These are phyloP conservation scores for Drosophila arawakana DNA, from an alignment of 1,140 invertebrate species.

Conservation along the genomic window DNA sequence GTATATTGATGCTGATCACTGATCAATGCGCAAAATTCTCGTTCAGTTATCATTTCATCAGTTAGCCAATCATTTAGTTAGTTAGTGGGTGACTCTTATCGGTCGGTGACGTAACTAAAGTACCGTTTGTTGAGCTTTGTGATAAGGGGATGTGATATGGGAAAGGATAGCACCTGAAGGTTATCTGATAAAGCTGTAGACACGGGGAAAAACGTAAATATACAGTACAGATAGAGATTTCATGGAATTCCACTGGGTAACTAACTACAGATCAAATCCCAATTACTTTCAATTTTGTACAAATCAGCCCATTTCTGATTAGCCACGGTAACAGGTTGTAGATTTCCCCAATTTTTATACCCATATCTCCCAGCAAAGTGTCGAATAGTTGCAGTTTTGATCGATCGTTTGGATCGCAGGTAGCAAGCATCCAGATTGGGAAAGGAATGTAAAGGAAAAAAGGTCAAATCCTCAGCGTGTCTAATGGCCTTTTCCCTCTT, in stretches of 20 bases:
- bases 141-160: conserved; percentile 23
- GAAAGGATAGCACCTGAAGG: conserved; percentile 24
- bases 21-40: conserved; percentile 20
- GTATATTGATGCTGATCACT: conserved; percentile 16
- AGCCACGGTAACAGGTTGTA: conserved; percentile 58
- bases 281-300: too few species aligned
- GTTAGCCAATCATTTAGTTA: not conserved
- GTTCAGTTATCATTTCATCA: conserved; percentile 15
- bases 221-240: not conserved
- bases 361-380: conserved; percentile 16
- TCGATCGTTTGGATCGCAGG: conserved; percentile 49
- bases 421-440: conserved; percentile 25
- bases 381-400: conserved; percentile 49
- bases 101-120: conserved; percentile 29
- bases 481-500: conserved; percentile 59
- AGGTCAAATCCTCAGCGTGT: conserved; percentile 43
- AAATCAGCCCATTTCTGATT: conserved; percentile 53
- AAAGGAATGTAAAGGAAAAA: not conserved
- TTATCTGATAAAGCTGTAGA: conserved; percentile 7
- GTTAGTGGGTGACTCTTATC: conserved; percentile 7
- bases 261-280: too few species aligned
- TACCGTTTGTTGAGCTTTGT: conserved; percentile 3
- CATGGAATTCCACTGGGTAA: not conserved
- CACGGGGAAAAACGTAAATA: conserved; percentile 8
- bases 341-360: not conserved